Evolutionary conservation across 2,888 invertebrate genomes (phyloP), one percentile per base, ranked within the genome.

Genomic region (Leptothorax acervorum): DNA sequence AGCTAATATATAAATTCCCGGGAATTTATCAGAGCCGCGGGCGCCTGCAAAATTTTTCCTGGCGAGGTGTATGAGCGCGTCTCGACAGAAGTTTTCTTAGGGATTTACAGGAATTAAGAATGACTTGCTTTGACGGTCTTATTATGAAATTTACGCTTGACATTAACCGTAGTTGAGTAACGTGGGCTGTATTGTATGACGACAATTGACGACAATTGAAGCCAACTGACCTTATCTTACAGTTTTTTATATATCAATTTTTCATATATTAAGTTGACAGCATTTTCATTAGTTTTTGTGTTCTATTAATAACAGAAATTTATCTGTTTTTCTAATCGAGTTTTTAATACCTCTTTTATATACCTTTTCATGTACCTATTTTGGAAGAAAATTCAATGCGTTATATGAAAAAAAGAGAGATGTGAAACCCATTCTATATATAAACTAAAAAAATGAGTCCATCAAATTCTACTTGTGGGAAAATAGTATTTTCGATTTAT

Each of bases 1-100:
- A 31, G 60, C 48, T 45, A 75, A 75, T 63, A 75, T 63, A 75
- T 75, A 83, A 83, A 83, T 75, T 62, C 9, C 18, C 35, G 11
- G 53, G 18, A 62, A 75, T 83, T 83, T 75, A 83, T 70, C 68
- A 42, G 28, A 68, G 28, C 45, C 45, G 57, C 31, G 48, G 8
- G 42, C 39, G 45, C n/a, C n/a, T 23, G 39, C 15, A 28, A 57
- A 66, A 66, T 75, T 75, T 75, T 83, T 48, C 45, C 1, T 23
- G 51, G 4, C 68, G 6, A 42, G 4, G 12, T 39, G 28, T 28
- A 63, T 2, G 63, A 63, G 6, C 48, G 28, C 28, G 2, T 39
- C n/a, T n/a, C 12, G 18, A 2, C 23, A 48, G 1, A 73, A n/a
- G 18, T 60, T 62, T 81, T 39, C 60, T 62, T 28, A 9, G 18